A percentile compares a stretch with the other conserved stretches of the same genome.
Conservation (phyloP, 2,888 invertebrate genomes). For the Nemapogon koenigi region DNA sequence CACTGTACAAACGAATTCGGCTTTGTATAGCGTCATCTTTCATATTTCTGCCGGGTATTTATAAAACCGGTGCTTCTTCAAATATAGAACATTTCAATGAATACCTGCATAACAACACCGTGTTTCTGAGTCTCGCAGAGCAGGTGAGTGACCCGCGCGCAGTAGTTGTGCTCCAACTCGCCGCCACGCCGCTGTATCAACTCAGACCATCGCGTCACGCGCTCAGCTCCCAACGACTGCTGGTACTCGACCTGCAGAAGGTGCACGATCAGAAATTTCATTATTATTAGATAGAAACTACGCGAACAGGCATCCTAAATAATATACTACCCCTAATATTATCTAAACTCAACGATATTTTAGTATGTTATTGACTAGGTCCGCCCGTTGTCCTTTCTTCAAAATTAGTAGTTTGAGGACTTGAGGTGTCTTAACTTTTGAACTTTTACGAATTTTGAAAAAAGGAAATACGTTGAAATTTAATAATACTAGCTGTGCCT, state of each 20-base stretch:
- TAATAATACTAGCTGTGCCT: no score
- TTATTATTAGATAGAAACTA: background rate
- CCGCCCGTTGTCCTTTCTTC: no score
- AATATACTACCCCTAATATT: no score
- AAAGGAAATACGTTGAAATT: no score
- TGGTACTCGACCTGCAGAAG: slow-evolving; percentile 76
- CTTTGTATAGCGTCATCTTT: no score
- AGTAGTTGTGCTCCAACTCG: slow-evolving; percentile 85
- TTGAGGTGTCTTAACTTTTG: no score
- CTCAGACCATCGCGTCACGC: slow-evolving; percentile 70
- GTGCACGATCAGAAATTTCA: slow-evolving; percentile 18
- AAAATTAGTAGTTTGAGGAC: no score
- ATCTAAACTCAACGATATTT: no score
- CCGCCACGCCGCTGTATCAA: slow-evolving; percentile 84
- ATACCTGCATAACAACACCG: slow-evolving; percentile 84
- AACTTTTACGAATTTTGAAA: no score
- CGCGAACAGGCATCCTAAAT: no score
- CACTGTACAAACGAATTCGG: no score
- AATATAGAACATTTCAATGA: background rate
- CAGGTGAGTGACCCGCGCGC: slow-evolving; percentile 88
- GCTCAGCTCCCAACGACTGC: slow-evolving; percentile 67
- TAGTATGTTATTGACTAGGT: no score
- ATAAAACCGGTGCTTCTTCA: background rate
- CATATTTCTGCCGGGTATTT: background rate
- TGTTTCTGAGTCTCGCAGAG: slow-evolving; percentile 90